Base-by-base conservation (phyloP, 2,113 vertebrate species). In the Rhea pennata region DNA sequence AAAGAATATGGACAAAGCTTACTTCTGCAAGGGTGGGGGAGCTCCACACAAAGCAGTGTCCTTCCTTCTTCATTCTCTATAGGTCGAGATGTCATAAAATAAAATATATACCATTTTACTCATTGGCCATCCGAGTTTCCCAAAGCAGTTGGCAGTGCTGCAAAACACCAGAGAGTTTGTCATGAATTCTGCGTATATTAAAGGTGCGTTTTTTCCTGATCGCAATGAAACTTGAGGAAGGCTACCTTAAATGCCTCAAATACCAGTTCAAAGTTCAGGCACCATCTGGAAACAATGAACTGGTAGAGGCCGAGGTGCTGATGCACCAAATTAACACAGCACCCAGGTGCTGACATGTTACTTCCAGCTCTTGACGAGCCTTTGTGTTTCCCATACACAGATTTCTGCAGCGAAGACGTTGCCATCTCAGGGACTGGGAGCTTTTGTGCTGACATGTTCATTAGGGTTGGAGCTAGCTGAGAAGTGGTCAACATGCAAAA, bases 211-310 rank as follows among this genome's bases (percentile, higher is more conserved):
- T 11, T 13, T 48, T 94, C 44, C 62, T 69, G 3, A 14, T 36
- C 48, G 16, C 8, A 5, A 27, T 31, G 54, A 92, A 89, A 62
- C 48, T 11, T 19, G 29, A 78, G 44, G 73, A 73, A 95, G 24
- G 53, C 1, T 2, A 81, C 77, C 84, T 92, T 76, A 90, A 95
- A 92, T 80, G 78, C 90, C 71, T 95, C 48, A 83, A 96, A 95
- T 91, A 74, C 71, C 84, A 48, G 75, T 79, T 85, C 54, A 15
- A 64, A 79, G 66, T 50, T 85, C 88, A 90, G 54, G 51, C 87
- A 44, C 87, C 96, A 96, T 96, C 96, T 97, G 96, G 94, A 97
- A 97, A 70, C 91, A 96, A 96, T 97, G 94, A 96, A 65, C 39
- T 89, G 46, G 67, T 87, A 78, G 78, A 88, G 64, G 67, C 50